Percentiles rank a stretch among this genome's conserved stretches.
Evolutionary conservation across 2,113 vertebrate species (phyloP).

Genomic region (Charina bottae): DNA sequence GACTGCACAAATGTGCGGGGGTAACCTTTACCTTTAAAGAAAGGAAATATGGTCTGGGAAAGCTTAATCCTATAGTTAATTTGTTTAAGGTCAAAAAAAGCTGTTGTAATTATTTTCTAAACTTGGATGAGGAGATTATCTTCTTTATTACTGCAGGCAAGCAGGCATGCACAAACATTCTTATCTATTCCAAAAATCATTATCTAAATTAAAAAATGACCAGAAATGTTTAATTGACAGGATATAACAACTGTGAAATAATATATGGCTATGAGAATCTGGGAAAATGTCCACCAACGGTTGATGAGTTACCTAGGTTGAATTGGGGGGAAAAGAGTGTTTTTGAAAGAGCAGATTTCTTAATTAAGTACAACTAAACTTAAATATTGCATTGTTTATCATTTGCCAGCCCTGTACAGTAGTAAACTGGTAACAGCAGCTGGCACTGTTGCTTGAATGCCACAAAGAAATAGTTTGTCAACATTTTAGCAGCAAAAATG

Average conservation of each 20-base stretch:
- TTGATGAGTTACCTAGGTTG: not conserved
- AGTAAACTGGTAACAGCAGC: not conserved
- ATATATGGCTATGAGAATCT: not conserved
- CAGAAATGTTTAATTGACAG: not conserved
- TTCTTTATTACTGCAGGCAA: not conserved
- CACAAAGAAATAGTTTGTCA: constrained; percentile 3
- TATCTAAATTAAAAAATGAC: not conserved
- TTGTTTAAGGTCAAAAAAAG: not conserved
- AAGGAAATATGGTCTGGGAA: not conserved
- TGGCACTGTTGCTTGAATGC: not conserved
- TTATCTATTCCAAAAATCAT: not conserved
- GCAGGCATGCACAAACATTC: not conserved
- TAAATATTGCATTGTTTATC: not conserved
- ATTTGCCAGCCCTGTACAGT: not conserved
- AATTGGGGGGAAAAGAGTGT: not conserved
- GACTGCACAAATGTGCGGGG: no score
- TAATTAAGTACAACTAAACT: not conserved
- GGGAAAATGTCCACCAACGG: not conserved
- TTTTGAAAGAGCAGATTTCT: not conserved
- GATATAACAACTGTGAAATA: not conserved
- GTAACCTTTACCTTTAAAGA: no score
- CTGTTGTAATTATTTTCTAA: not conserved
- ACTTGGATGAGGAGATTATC: not conserved
- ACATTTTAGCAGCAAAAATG: not conserved
- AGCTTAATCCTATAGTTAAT: not conserved